Evolutionary conservation across 2,888 invertebrate genomes (phyloP), one percentile per base, ranked within the genome.

Genomic region (Girardia tigrina): DNA sequence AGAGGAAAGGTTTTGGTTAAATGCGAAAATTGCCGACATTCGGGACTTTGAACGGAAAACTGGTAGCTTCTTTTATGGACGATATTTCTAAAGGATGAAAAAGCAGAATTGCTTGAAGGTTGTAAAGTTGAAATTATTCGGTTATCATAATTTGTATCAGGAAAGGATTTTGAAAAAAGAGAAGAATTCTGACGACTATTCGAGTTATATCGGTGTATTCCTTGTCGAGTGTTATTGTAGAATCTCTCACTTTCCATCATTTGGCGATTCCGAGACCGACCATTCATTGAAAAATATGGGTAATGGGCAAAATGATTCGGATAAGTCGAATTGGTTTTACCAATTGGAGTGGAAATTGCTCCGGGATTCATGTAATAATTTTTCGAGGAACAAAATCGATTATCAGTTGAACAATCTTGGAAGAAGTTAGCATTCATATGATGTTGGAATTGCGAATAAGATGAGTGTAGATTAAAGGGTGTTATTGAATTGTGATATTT

Each of bases 11-110:
- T 56, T 56, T 56, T 56, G 23, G n/a, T 56, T 2, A 56, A n/a
- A 6, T 56, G 56, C 23, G 56, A 56, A 56, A 56, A 56, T 56
- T 56, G 56, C n/a, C 56, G 4, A 56, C 56, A 56, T 20, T 56
- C 56, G 4, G 56, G 56, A 56, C 56, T 56, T 56, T n/a, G 56
- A 23, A 56, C 56, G n/a, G 56, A 56, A 16, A 56, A 56, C 23
- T 56, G 56, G 23, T 56, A 56, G 56, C 56, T 56, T 56, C 56
- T 56, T 56, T 56, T 56, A 56, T 56, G 56, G 56, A 56, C 56
- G 6, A 56, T 6, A 23, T 56, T 56, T 4, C 56, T n/a, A 56
- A 56, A 56, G 4, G 56, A 56, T 4, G 56, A 56, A 36, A 36
- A 36, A 16, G 36, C 36, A 12, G 36, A 36, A 36, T 36, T 36